phyloP scores from a whole-genome alignment of 2,113 vertebrate genomes.

The Pandion haliaetus region DNA sequence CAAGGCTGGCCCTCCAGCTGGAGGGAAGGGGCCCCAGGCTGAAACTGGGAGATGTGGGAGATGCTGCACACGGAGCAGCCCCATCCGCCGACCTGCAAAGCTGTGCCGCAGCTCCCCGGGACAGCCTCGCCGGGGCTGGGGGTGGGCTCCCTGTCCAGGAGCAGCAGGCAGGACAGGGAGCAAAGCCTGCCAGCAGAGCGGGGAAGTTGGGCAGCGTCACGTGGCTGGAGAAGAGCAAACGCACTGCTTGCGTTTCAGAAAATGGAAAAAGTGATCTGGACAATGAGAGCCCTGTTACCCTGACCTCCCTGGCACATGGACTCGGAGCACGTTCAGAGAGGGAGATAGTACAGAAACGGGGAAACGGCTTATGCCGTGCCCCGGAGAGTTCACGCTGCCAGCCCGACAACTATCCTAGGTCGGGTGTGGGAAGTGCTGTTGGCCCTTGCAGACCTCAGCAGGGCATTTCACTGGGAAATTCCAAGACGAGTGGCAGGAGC shows the following conservation, averaged over 20 bases:
- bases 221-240: neutral
- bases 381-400: neutral
- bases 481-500: neutral
- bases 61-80: neutral
- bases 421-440: neutral
- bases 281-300: constrained; percentile 54
- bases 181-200: neutral
- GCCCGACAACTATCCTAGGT: rapidly evolving
- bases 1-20: neutral
- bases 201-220: neutral
- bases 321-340: neutral
- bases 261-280: constrained; percentile 37
- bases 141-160: neutral
- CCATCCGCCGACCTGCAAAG: neutral
- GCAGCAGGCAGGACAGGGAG: neutral
- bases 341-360: neutral
- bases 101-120: neutral
- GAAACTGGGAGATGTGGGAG: rapidly evolving
- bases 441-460: neutral
- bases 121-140: rapidly evolving
- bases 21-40: neutral
- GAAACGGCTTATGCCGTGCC: neutral
- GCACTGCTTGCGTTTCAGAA: neutral
- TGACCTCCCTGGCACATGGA: neutral
- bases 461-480: neutral